Conservation (phyloP, 2,113 vertebrate genomes). For the Thinocorus orbignyianus region DNA sequence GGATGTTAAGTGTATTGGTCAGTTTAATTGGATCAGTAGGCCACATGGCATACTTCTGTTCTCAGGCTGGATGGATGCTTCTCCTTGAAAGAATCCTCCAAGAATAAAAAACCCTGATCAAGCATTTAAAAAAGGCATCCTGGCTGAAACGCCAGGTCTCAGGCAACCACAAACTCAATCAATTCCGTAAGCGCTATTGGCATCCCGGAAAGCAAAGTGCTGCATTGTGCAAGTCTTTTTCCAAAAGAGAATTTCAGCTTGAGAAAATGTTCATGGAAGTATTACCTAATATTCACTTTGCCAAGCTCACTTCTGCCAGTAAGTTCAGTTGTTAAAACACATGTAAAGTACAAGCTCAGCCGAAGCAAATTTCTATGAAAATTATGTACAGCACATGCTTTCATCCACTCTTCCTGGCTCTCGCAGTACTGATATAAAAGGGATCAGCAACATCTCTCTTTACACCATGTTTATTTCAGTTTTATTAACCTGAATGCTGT, state of each 20-base stretch:
- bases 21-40: constrained; percentile 50
- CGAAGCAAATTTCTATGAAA: constrained; percentile 43
- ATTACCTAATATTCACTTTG: constrained; percentile 50
- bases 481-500: constrained; percentile 12
- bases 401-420: background rate
- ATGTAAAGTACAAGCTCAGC: constrained; percentile 43
- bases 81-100: constrained; percentile 46
- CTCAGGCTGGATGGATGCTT: background rate
- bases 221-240: constrained; percentile 15
- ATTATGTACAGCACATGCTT: constrained; percentile 36
- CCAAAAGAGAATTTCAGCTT: constrained; percentile 1
- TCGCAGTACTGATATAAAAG: background rate
- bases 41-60: background rate
- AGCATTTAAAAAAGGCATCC: constrained; percentile 37
- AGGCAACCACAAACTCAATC: constrained; percentile 43
- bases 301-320: constrained; percentile 27
- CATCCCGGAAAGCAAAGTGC: background rate
- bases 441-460: constrained; percentile 6
- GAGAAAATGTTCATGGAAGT: constrained; percentile 11
- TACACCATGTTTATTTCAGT: constrained; percentile 23
- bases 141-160: background rate
- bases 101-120: constrained; percentile 49
- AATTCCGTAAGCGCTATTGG: constrained; percentile 16
- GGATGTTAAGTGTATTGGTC: constrained; percentile 12
- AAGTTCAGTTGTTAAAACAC: constrained; percentile 51